phyloP scores from a whole-genome alignment of 2,113 vertebrate species.

The Mastomys coucha region DNA sequence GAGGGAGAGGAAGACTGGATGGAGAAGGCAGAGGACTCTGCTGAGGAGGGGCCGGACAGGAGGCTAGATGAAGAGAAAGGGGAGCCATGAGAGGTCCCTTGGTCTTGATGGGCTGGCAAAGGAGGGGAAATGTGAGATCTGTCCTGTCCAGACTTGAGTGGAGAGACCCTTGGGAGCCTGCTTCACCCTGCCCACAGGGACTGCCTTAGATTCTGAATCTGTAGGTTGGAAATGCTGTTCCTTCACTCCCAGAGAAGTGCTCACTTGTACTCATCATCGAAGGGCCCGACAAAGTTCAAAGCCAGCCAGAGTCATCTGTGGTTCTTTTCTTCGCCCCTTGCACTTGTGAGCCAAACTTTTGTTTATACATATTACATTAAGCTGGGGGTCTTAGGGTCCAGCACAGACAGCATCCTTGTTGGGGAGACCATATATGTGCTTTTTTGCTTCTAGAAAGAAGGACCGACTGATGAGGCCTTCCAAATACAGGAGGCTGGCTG shows the following conservation, averaged over 20 bases:
- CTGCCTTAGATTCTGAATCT: neutral
- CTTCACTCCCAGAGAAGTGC: neutral
- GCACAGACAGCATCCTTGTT: neutral
- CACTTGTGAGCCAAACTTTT: neutral
- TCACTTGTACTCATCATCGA: rapidly evolving
- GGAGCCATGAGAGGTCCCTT: neutral
- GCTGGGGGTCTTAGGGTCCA: neutral
- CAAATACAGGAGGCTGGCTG: neutral
- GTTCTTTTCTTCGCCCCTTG: neutral
- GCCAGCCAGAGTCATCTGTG: rapidly evolving
- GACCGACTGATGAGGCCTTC: neutral
- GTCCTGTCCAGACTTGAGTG: rapidly evolving
- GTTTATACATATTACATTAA: neutral
- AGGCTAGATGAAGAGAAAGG: neutral
- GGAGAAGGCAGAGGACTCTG: slow-evolving; percentile 77
- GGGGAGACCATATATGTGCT: neutral
- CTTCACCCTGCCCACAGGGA: neutral
- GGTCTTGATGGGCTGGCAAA: neutral
- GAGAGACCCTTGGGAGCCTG: neutral
- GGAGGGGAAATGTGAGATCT: rapidly evolving
- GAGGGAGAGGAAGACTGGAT: slow-evolving; percentile 74
- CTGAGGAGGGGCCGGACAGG: neutral
- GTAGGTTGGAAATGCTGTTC: neutral
- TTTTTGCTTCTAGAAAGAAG: slow-evolving; percentile 33
- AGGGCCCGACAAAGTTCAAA: neutral